Conservation (phyloP, 2,797 vertebrate genomes). For the Atherinosoma microstoma region DNA sequence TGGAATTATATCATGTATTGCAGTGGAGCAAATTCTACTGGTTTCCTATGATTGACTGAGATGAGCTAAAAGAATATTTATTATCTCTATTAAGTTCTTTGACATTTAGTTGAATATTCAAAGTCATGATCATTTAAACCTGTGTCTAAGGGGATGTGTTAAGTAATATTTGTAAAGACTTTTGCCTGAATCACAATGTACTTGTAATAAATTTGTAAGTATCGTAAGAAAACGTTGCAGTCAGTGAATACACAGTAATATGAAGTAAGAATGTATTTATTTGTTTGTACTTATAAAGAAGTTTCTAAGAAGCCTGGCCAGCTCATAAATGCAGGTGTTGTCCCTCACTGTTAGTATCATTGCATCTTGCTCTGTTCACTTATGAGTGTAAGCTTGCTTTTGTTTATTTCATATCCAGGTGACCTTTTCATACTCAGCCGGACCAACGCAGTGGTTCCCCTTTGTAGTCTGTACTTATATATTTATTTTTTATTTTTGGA, state of each 20-base stretch:
- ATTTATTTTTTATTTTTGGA: conserved; percentile 20
- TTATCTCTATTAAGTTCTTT: conserved; percentile 8
- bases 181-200: background rate
- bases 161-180: background rate
- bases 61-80: background rate
- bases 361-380: conserved; percentile 48
- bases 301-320: conserved; percentile 23
- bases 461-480: conserved; percentile 18
- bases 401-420: conserved; percentile 71
- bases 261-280: background rate
- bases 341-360: conserved; percentile 77
- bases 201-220: background rate
- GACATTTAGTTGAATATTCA: background rate
- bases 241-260: background rate
- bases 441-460: conserved; percentile 51
- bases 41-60: background rate
- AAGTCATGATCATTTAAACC: conserved; percentile 3
- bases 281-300: background rate
- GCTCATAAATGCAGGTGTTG: conserved; percentile 70
- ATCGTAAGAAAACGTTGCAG: background rate
- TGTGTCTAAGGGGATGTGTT: background rate
- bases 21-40: too few species aligned
- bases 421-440: conserved; percentile 74
- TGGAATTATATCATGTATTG: too few species aligned
- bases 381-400: conserved; percentile 73